Evolutionary conservation across 1,140 invertebrate genomes (phyloP), one percentile per base, ranked within the genome.

Genomic region (Contarinia nasturtii): DNA sequence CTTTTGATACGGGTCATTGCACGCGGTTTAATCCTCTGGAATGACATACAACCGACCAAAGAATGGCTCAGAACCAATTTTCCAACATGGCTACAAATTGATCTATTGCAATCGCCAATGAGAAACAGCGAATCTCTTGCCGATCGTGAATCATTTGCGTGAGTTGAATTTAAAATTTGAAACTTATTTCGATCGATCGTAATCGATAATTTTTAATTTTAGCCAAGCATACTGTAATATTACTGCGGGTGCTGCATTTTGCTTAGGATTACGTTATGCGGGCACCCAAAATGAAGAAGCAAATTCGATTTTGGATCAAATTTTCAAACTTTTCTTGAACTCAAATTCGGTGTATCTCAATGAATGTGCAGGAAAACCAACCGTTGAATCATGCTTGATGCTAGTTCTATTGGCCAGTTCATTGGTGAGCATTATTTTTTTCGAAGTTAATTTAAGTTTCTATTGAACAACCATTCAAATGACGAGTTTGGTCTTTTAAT

Each of bases 161-260:
- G 64, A 74, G 70, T 59, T 44, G 42, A n/a, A 20, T 50, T 43
- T 15, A 3, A 43, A 40, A 41, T 49, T n/a, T 33, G 40, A 36
- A 22, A 40, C 19, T 11, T 22, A 37, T 50, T 12, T 44, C 46
- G 33, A 12, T 48, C 14, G 20, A 27, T 46, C n/a, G n/a, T 38
- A 53, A 44, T 53, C 50, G 52, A n/a, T 52, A 11, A 22, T 15
- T n/a, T 44, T 3, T 2, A 18, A n/a, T 72, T 72, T 38, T 61
- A 86, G 85, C 56, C 92, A 98, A 72, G 89, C 90, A 0, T 96
- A 93, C 65, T 94, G 89, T 63, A 94, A 95, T 61, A 92, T 96
- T 48, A 73, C 95, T 44, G 85, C 89, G 27, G 94, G 93, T 33
- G 88, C 87, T 10, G 91, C 89, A 58, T 84, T 98, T 68, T 85